Percentiles rank a stretch among this genome's conserved stretches.
These are phyloP conservation scores for Microplitis deprimator DNA, from an alignment of 2,888 invertebrate genomes.

Conservation along the genomic window DNA sequence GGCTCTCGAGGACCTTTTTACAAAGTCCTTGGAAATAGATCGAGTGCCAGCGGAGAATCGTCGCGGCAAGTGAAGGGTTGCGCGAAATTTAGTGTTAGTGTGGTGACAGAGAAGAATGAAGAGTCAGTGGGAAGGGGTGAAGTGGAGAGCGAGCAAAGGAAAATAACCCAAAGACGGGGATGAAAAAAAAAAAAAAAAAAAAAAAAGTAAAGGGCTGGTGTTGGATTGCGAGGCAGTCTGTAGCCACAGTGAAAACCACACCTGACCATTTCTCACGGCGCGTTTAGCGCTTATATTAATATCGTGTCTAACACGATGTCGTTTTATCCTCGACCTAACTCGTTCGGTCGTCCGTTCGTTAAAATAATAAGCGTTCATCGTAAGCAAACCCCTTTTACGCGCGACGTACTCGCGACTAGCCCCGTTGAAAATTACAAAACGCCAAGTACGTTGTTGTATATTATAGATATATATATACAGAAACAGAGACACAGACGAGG, in stretches of 20 bases:
- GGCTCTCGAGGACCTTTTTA: background rate
- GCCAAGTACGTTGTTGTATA: conserved; percentile 12
- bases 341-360: conserved; percentile 52
- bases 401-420: conserved; percentile 23
- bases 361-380: conserved; percentile 58
- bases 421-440: conserved; percentile 40
- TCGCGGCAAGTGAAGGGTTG: conserved; percentile 32
- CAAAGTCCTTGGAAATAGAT: conserved; percentile 13
- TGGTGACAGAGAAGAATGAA: conserved; percentile 36
- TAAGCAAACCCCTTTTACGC: conserved; percentile 34
- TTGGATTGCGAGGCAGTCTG: conserved; percentile 29
- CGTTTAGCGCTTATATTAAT: conserved; percentile 62
- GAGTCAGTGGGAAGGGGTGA: background rate
- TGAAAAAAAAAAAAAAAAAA: conserved; percentile 48
- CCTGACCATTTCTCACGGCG: conserved; percentile 67
- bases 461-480: conserved; percentile 8
- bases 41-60: conserved; percentile 40
- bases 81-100: conserved; percentile 15
- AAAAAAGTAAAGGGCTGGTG: conserved; percentile 32
- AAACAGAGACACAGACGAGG: conserved; percentile 2
- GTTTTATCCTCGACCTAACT: conserved; percentile 36
- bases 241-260: conserved; percentile 49
- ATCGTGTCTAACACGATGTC: conserved; percentile 44
- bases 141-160: too few relatives aligned
- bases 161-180: background rate